Conservation (phyloP, 1,140 invertebrate species). For the Cydia amplana region DNA sequence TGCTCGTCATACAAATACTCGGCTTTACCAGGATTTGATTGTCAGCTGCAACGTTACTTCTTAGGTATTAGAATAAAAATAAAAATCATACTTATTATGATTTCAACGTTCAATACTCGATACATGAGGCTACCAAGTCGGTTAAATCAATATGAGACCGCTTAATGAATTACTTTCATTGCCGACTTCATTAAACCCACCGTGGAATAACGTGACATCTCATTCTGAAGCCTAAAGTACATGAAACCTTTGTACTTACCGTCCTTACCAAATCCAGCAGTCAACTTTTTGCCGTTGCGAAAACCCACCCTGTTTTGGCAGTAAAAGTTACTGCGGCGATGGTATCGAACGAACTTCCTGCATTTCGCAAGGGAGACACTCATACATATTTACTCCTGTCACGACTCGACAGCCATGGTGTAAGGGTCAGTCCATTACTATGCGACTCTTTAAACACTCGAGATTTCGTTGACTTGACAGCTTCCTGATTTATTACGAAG, state of each 20-base stretch:
- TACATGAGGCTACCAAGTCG: not conserved
- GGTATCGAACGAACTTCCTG: constrained; percentile 31
- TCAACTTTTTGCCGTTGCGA: constrained; percentile 31
- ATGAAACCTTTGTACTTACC: not conserved
- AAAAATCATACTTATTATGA: not conserved
- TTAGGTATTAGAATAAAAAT: too few relatives aligned
- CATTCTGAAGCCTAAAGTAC: not conserved
- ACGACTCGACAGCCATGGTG: constrained; percentile 25
- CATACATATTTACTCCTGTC: constrained; percentile 33
- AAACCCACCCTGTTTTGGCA: constrained; percentile 30
- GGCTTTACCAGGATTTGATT: too few relatives aligned
- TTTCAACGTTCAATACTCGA: not conserved
- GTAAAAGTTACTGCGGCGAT: constrained; percentile 30
- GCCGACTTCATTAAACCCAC: constrained; percentile 19
- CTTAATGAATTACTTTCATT: constrained; percentile 16
- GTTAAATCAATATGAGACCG: not conserved
- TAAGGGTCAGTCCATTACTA: constrained; percentile 29
- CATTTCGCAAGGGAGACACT: constrained; percentile 32
- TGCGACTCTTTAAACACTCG: constrained; percentile 31
- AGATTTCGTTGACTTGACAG: constrained; percentile 29
- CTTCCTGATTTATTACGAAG: constrained; percentile 7
- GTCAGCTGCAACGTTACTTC: too few relatives aligned
- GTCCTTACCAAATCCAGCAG: not conserved
- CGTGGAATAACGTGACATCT: not conserved
- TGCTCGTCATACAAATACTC: too few relatives aligned